These are phyloP conservation scores for Aptenodytes patagonicus DNA, from an alignment of 2,113 vertebrate genomes.

Conservation along the genomic window DNA sequence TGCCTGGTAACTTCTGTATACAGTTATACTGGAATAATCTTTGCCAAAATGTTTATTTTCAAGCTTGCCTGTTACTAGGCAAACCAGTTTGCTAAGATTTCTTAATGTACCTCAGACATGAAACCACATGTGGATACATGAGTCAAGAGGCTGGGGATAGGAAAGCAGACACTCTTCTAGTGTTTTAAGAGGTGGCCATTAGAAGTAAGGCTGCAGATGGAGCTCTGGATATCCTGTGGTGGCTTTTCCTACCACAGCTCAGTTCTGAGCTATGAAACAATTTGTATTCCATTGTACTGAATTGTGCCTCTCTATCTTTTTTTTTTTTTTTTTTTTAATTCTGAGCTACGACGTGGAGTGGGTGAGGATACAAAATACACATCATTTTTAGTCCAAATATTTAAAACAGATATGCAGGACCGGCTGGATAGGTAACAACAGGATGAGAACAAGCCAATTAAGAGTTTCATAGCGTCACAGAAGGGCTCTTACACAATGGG, in stretches of 20 bases:
- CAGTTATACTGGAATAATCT: not conserved
- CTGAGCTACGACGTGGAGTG: not conserved
- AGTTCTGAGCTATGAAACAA: not conserved
- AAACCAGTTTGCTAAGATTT: conserved; percentile 11
- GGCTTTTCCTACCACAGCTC: not conserved
- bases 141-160: not conserved
- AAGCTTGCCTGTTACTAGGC: not conserved
- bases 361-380: not conserved
- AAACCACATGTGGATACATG: not conserved
- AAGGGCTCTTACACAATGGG: not conserved
- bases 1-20: not conserved
- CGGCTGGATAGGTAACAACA: not conserved
- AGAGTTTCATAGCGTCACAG: not conserved
- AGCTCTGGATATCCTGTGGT: not conserved
- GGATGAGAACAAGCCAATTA: conserved; percentile 17
- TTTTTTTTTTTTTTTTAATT: not conserved
- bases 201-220: not conserved
- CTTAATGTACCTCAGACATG: not conserved
- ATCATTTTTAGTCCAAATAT: conserved; percentile 28
- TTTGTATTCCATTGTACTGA: not conserved
- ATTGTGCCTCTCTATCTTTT: not conserved
- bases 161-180: not conserved
- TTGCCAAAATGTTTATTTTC: not conserved
- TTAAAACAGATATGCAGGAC: not conserved
- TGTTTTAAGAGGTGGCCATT: not conserved